These are phyloP conservation scores for Clivina fossor DNA, from an alignment of 2,888 invertebrate genomes.

Conservation along the genomic window DNA sequence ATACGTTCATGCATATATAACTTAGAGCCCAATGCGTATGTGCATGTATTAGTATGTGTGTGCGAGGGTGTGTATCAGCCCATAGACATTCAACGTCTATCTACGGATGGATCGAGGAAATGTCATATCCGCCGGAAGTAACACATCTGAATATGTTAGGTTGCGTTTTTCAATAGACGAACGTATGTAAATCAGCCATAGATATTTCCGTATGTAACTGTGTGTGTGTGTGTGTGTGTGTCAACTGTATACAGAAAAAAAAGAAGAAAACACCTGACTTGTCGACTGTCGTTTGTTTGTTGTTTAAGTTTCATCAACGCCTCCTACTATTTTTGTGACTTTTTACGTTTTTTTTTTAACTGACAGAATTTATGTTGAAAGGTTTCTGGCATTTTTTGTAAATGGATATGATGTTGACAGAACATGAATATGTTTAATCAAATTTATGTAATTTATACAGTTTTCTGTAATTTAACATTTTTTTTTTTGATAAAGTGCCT, in stretches of 20 bases:
- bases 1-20: too few relatives aligned
- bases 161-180: too few relatives aligned
- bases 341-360: not conserved
- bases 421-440: not conserved
- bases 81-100: too few relatives aligned
- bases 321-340: not conserved
- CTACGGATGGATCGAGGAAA: slow-evolving; percentile 25
- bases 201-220: slow-evolving; percentile 18
- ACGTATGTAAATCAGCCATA: slow-evolving; percentile 25
- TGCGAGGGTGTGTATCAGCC: not conserved
- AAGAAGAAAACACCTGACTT: not conserved
- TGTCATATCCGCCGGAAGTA: slow-evolving; percentile 28
- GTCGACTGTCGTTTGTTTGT: not conserved
- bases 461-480: too few relatives aligned
- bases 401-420: not conserved
- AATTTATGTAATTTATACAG: too few relatives aligned
- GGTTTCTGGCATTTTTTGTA: not conserved
- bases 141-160: slow-evolving; percentile 23
- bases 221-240: slow-evolving; percentile 1
- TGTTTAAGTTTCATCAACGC: slow-evolving; percentile 1
- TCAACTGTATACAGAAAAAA: slow-evolving; percentile 1
- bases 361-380: not conserved
- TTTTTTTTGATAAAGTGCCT: too few relatives aligned
- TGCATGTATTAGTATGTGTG: not conserved
- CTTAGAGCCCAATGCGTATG: too few relatives aligned